phyloP scores from a whole-genome alignment of 2,113 vertebrate species.

The Leucopsar rothschildi region DNA sequence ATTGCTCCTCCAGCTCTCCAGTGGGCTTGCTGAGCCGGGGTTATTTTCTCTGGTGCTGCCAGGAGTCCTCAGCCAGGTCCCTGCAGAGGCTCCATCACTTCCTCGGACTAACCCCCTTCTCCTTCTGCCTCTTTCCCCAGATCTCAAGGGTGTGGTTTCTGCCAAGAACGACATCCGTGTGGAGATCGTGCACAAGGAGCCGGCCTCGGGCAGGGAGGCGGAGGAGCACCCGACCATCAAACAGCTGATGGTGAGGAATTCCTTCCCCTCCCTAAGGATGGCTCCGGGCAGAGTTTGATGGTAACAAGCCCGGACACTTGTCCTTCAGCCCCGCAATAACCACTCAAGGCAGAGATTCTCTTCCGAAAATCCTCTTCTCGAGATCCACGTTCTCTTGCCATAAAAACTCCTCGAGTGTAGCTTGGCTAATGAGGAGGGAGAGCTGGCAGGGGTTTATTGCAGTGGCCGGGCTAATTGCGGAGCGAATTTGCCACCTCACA shows the following conservation, averaged over 20 bases:
- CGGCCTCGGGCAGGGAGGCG: slow-evolving; percentile 83
- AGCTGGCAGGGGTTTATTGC: neutral
- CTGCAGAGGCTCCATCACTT: neutral
- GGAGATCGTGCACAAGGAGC: slow-evolving; percentile 97
- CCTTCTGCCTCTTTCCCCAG: slow-evolving; percentile 62
- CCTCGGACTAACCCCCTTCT: neutral
- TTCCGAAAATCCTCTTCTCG: neutral
- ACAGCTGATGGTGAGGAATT: slow-evolving; percentile 92
- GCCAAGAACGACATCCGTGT: slow-evolving; percentile 98
- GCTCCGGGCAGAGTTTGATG: neutral
- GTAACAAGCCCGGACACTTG: neutral
- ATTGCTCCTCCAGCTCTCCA: neutral
- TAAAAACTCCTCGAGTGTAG: neutral
- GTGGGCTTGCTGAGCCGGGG: rapidly evolving
- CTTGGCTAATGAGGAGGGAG: neutral
- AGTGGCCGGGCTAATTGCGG: neutral
- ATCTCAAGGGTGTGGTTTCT: slow-evolving; percentile 95
- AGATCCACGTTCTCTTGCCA: neutral
- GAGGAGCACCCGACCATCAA: slow-evolving; percentile 95
- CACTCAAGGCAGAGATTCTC: neutral
- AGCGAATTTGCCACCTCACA: neutral
- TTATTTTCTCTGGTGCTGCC: neutral
- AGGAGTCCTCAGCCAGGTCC: neutral
- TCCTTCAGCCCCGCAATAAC: neutral
- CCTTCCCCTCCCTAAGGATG: neutral